Evolutionary conservation across 2,888 invertebrate genomes (phyloP).

Genomic region (Lacanobia oleracea): DNA sequence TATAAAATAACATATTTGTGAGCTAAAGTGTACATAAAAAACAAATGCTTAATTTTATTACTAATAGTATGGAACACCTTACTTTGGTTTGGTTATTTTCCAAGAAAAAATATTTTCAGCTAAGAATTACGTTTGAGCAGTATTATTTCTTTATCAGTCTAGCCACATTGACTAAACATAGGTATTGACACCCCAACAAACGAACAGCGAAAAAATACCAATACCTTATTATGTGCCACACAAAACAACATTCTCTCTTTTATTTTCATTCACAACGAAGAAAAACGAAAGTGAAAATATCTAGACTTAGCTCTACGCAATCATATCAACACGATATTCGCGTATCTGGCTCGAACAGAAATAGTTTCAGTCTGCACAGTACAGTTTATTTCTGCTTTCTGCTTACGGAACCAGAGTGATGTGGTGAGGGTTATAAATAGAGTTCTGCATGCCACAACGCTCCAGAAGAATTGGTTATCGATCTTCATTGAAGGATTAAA

Average conservation of each 20-base stretch:
- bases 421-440: conserved; percentile 49
- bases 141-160: conserved; percentile 1
- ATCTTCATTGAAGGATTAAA: conserved; percentile 25
- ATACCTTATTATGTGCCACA: conserved; percentile 8
- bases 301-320: conserved; percentile 40
- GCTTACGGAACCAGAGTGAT: conserved; percentile 59
- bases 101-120: neutral
- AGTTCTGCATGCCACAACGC: conserved; percentile 43
- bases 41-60: neutral
- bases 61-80: no score
- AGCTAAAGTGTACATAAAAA: neutral
- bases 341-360: conserved; percentile 57
- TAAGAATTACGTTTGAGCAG: neutral
- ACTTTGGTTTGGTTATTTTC: neutral
- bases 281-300: conserved; percentile 41
- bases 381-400: conserved; percentile 59
- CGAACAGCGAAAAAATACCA: conserved; percentile 5
- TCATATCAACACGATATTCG: conserved; percentile 61
- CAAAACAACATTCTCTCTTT: conserved; percentile 5
- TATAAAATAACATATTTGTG: neutral
- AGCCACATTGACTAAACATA: neutral
- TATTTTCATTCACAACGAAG: conserved; percentile 12
- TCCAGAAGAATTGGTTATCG: conserved; percentile 53
- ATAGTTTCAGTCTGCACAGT: conserved; percentile 55
- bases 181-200: neutral